Percentiles rank a stretch among this genome's conserved stretches.
These are phyloP conservation scores for Hypolimnas misippus DNA, from an alignment of 2,888 invertebrate species.

Conservation along the genomic window DNA sequence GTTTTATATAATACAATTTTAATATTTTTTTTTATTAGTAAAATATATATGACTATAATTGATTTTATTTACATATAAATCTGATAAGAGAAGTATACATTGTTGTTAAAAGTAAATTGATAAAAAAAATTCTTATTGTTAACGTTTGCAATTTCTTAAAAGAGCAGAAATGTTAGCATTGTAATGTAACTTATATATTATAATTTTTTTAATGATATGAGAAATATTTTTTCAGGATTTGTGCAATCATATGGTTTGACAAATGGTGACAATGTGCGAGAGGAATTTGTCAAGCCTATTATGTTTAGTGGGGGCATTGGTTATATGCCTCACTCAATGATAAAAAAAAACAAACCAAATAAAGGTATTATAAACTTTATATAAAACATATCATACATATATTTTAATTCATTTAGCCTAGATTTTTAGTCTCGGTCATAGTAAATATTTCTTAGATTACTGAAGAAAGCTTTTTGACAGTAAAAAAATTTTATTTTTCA, in stretches of 20 bases:
- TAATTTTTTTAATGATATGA: background rate
- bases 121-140: background rate
- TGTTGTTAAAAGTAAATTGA: background rate
- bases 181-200: background rate
- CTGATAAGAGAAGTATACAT: background rate
- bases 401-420: no score
- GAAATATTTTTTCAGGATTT: constrained; percentile 87
- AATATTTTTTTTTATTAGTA: no score
- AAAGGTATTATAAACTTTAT: constrained; percentile 78
- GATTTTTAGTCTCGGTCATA: no score
- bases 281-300: constrained; percentile 98
- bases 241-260: constrained; percentile 94
- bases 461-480: no score
- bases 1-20: constrained; percentile 37
- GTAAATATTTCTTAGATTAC: no score
- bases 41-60: background rate
- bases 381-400: background rate
- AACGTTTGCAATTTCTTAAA: background rate
- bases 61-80: background rate
- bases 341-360: constrained; percentile 89
- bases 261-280: constrained; percentile 86
- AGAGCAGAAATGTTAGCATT: background rate
- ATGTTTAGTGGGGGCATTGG: constrained; percentile 99
- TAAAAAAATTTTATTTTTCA: no score
- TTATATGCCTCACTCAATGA: constrained; percentile 92